phyloP scores from a whole-genome alignment of 2,888 invertebrate genomes.

The Lasioglossum zephyrum region DNA sequence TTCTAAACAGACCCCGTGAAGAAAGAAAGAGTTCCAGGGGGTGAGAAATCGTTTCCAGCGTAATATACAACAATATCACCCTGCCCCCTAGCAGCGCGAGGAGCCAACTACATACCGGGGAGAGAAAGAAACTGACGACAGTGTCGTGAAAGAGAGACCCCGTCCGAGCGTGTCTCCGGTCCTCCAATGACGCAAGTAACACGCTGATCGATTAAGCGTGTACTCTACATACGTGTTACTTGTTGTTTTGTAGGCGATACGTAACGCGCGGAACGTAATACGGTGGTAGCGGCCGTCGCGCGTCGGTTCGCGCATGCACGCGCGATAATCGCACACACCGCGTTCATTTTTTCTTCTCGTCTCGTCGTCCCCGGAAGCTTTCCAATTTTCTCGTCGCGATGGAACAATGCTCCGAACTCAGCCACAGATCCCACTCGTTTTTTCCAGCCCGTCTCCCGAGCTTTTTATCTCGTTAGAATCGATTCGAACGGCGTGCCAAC shows the following conservation, averaged over 20 bases:
- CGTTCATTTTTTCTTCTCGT: neutral
- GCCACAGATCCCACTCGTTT: neutral
- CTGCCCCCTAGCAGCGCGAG: neutral
- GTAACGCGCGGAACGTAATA: conserved; percentile 34
- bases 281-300: neutral
- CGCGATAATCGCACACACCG: neutral
- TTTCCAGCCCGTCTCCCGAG: too few relatives aligned
- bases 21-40: neutral
- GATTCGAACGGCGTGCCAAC: neutral
- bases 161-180: conserved; percentile 28
- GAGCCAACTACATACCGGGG: neutral
- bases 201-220: conserved; percentile 52
- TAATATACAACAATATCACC: neutral
- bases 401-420: neutral
- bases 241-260: conserved; percentile 39
- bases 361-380: neutral
- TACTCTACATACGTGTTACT: conserved; percentile 43
- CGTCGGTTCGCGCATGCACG: neutral
- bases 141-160: neutral
- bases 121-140: conserved; percentile 17
- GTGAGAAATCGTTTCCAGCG: neutral
- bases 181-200: conserved; percentile 44
- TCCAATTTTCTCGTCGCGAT: neutral
- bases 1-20: neutral
- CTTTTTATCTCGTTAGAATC: neutral